Conservation (phyloP, 1,140 invertebrate species). For the Macrobrachium rosenbergii region DNA sequence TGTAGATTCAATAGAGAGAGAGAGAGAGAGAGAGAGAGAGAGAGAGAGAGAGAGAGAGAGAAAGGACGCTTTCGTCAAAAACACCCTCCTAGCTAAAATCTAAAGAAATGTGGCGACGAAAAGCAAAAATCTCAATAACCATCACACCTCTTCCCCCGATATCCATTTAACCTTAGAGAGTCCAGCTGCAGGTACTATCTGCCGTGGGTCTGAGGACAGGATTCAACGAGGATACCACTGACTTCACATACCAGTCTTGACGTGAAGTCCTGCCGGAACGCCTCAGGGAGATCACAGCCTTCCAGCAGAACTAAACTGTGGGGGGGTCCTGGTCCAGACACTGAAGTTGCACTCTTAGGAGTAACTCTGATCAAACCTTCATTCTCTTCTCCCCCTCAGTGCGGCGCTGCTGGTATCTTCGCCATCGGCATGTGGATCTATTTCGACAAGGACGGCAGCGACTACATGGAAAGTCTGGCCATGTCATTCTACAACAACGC, state of each 20-base stretch:
- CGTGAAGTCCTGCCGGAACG: too few relatives aligned
- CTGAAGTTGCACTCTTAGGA: not conserved
- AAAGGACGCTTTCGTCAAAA: too few relatives aligned
- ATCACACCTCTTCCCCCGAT: not conserved
- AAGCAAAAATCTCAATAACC: too few relatives aligned
- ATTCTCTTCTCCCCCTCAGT: slow-evolving; percentile 73
- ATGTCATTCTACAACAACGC: slow-evolving; percentile 84
- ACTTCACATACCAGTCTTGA: slow-evolving; percentile 74
- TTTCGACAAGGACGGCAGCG: slow-evolving; percentile 82
- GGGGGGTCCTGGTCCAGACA: not conserved
- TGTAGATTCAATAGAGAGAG: too few relatives aligned
- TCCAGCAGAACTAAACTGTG: slow-evolving; percentile 77
- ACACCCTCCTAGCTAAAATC: too few relatives aligned
- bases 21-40: too few relatives aligned
- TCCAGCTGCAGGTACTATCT: slow-evolving; percentile 80
- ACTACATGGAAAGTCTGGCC: slow-evolving; percentile 82
- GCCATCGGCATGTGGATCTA: slow-evolving; percentile 84
- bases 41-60: too few relatives aligned
- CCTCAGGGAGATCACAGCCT: too few relatives aligned
- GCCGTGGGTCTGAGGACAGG: slow-evolving; percentile 84
- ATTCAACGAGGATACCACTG: slow-evolving; percentile 82
- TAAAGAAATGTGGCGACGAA: too few relatives aligned
- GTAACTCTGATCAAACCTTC: not conserved
- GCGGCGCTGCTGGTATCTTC: slow-evolving; percentile 81
- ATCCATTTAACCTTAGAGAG: slow-evolving; percentile 73